Base-by-base conservation (phyloP, 1,140 invertebrate species). In the Saccostrea echinata region DNA sequence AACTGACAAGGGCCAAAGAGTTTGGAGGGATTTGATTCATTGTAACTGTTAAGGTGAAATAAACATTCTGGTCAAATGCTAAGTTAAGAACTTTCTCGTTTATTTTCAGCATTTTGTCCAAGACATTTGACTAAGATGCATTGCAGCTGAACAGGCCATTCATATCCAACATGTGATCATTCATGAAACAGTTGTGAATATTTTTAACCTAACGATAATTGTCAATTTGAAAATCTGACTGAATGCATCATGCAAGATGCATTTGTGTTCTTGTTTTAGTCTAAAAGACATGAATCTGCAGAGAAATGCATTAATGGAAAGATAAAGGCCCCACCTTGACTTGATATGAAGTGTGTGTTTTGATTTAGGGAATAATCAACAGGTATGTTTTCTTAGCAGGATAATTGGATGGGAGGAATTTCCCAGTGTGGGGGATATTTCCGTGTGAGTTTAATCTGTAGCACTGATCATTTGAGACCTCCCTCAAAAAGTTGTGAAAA, bases 341-440 rank as follows among this genome's bases (percentile, higher is more conserved):
- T 76, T 76, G 27, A 76, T 76, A 76, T 33, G 30, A 76, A 27
- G 27, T 24, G 68, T 30, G 27, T 76, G 24, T 30, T 76, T 30
- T 30, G 13, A 30, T 76, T 16, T 16, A 33, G 68, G 30, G 27
- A 30, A 76, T 76, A 76, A 76, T 76, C 27, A 76, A 76, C 68
- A 76, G 68, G 27, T 76, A 76, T 76, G 68, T 30, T 76, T 76
- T 33, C 30, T 33, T 76, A 3, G 68, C 11, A 24, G 68, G 68
- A 76, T 76, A 76, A 76, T 76, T 76, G 68, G 68, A 30, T 3
- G 68, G 68, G 68, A 76, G 68, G 27, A 76, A 71, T 76, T 76
- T 76, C 30, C 27, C 30, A 30, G 68, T 35, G 68, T 30, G 68
- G 16, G 68, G 30, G 68, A 76, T 76, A 33, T 76, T 76, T 76